Base-by-base conservation (phyloP, 2,888 invertebrate species). In the Cheilosia grossa region DNA sequence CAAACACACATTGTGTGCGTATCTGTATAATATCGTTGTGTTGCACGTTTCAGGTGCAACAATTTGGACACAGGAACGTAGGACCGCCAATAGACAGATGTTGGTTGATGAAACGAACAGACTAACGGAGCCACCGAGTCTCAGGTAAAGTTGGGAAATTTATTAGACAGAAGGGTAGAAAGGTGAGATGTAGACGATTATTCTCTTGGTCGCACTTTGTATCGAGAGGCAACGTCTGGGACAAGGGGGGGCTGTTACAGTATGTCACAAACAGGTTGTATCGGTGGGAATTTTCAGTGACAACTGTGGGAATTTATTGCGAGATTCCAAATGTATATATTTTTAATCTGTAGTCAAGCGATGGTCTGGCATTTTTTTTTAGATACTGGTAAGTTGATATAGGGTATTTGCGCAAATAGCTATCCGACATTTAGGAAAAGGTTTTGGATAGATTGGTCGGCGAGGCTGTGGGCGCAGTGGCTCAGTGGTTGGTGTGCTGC, bases 51-150 rank as follows among this genome's bases (percentile, higher is more conserved):
- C 83, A 85, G 83, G 83, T 85, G 83, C 83, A 85, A 80, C 70
- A 80, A 74, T 83, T 79, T 56, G 74, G 73, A 24, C 37, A 37
- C 13, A 13, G 13, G 37, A 37, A 37, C 30, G 37, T 70, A 75
- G 69, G 58, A 81, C 72, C 82, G 66, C 80, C 66, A 80, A 80
- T 85, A 85, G 83, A 85, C 83, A 85, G 83, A 85, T 85, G 83
- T 85, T 85, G 10, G 53, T 10, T 15, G 51, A 47, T 49, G 6
- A 10, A 58, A 33, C 21, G 27, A 27, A 40, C 40, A 63, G 72
- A 78, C 40, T 17, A 27, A 40, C 40, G 69, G 72, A 78, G 73
- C 58, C 78, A 63, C 5, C 40, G 44, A 49, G 82, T 83, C 79
- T 79, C 82, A 83, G 82, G 73, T 83, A 83, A 37, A 56, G 63